phyloP scores from a whole-genome alignment of 2,797 vertebrate species.

The Myoxocephalus aenaeus region DNA sequence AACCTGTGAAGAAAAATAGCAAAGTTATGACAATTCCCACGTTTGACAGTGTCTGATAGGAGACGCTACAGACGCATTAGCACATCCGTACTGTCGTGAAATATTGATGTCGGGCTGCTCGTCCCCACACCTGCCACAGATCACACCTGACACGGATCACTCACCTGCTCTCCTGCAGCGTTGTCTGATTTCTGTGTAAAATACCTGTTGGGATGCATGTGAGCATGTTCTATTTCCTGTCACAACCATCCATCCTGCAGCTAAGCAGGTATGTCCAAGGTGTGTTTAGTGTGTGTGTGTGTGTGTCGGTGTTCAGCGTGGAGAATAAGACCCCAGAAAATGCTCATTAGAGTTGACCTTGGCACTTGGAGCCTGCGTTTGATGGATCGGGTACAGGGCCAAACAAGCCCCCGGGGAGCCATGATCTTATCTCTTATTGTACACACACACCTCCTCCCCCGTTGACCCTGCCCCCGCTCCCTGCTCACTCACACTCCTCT shows the following conservation, averaged over 20 bases:
- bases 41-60: conserved; percentile 20
- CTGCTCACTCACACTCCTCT: conserved; percentile 75
- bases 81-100: neutral
- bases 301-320: conserved; percentile 62
- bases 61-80: neutral
- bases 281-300: conserved; percentile 55
- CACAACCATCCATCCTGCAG: conserved; percentile 70
- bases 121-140: conserved; percentile 35
- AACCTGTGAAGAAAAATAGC: neutral
- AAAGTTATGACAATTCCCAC: neutral
- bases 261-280: conserved; percentile 74
- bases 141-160: conserved; percentile 47
- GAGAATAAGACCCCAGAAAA: conserved; percentile 89
- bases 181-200: conserved; percentile 46
- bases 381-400: conserved; percentile 93
- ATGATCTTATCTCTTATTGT: conserved; percentile 95
- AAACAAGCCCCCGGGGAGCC: conserved; percentile 91
- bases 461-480: conserved; percentile 65
- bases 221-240: conserved; percentile 63
- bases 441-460: conserved; percentile 80
- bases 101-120: neutral
- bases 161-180: conserved; percentile 42
- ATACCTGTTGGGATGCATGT: conserved; percentile 62
- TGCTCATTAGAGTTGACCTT: conserved; percentile 99
- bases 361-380: conserved; percentile 90